Evolutionary conservation across 1,140 invertebrate species (phyloP).

Genomic region (Globodera ellingtonae): DNA sequence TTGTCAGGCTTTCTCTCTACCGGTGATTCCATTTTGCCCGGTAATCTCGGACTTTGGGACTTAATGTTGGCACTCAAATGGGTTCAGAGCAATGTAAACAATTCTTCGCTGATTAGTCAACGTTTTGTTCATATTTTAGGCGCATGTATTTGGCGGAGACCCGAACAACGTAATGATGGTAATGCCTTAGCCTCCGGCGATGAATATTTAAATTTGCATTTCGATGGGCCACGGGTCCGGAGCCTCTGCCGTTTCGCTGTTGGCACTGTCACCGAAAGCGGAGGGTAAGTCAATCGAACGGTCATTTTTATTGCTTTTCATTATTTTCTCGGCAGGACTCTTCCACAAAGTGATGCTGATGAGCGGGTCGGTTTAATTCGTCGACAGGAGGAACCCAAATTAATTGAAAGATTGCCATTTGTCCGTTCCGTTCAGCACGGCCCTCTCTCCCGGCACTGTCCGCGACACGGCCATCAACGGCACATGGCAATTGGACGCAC

Average conservation of each 20-base stretch:
- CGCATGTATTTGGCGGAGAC: constrained; percentile 86
- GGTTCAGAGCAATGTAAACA: constrained; percentile 71
- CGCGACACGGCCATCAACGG: constrained; percentile 62
- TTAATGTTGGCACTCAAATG: constrained; percentile 90
- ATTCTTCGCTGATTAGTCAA: background rate
- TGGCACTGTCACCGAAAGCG: constrained; percentile 86
- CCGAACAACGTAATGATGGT: constrained; percentile 76
- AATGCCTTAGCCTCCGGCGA: background rate
- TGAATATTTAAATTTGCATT: constrained; percentile 70
- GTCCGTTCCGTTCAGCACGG: background rate
- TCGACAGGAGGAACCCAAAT: no score
- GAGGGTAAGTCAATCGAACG: constrained; percentile 71
- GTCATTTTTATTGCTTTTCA: background rate
- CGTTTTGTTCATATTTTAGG: constrained; percentile 63
- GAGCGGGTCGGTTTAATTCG: constrained; percentile 86
- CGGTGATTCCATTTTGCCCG: constrained; percentile 84
- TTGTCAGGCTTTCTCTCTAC: constrained; percentile 61
- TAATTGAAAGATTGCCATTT: background rate
- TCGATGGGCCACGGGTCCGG: constrained; percentile 86
- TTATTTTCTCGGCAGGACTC: constrained; percentile 66
- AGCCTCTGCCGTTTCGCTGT: constrained; percentile 88
- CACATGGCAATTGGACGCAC: constrained; percentile 60
- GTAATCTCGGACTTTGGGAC: constrained; percentile 93
- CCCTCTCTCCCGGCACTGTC: constrained; percentile 74
- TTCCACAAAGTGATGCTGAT: constrained; percentile 91